Conservation (phyloP, 2,113 vertebrate genomes). For the Indri indri region DNA sequence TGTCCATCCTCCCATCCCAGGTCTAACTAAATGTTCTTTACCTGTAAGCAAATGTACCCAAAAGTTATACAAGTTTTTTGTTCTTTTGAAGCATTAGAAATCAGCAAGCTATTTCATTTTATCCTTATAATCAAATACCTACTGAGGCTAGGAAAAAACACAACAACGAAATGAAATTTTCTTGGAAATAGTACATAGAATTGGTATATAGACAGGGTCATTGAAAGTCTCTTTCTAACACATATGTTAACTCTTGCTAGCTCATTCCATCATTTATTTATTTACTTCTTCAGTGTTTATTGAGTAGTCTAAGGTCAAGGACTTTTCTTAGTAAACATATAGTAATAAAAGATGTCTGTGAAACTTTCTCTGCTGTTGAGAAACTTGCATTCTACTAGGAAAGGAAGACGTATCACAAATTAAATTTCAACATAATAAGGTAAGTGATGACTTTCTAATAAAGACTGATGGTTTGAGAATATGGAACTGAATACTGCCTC, state of each 20-base stretch:
- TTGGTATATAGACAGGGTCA: background rate
- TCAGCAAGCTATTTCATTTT: background rate
- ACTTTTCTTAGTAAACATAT: background rate
- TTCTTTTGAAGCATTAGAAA: background rate
- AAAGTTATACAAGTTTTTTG: background rate
- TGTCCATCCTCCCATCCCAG: accelerated
- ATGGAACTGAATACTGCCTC: background rate
- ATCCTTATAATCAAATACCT: background rate
- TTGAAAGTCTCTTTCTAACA: background rate
- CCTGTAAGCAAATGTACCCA: background rate
- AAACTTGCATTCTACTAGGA: background rate
- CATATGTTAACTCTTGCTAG: background rate
- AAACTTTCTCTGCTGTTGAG: background rate
- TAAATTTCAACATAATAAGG: background rate
- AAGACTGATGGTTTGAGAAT: background rate
- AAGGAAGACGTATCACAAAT: background rate
- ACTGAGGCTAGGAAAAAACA: no score
- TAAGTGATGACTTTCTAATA: background rate
- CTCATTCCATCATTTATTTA: background rate
- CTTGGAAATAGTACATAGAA: background rate
- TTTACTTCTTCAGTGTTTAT: background rate
- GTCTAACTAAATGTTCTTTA: background rate
- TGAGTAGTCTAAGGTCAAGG: background rate
- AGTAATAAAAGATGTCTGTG: background rate
- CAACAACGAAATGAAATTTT: background rate